Evolutionary conservation across 2,113 vertebrate genomes (phyloP), one percentile per base, ranked within the genome.

Genomic region (Mobula hypostoma): DNA sequence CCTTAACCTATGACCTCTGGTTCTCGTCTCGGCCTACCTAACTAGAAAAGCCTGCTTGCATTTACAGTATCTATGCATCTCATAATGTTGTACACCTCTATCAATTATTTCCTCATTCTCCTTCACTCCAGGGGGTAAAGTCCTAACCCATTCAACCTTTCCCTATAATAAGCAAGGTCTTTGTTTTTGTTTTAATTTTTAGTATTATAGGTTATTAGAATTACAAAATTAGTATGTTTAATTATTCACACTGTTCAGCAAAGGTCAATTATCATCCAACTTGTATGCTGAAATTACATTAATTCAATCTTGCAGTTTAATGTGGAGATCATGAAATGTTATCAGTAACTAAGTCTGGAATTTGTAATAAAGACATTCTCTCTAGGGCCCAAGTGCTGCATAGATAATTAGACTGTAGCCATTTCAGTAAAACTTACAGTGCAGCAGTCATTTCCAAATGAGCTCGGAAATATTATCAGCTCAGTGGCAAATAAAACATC

Each of bases 341-440:
- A 68, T 48, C 21, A 40, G 66, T 27, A 93, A 36, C 68, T 48
- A 2, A 74, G 32, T 93, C 36, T 93, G 68, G 36, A 74, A 32
- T 9, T 93, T 74, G 68, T 70, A 72, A 66, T 70, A 48, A 70
- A 93, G 90, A 40, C 72, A 74, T 21, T 48, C 68, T 36, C 36
- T 72, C 32, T 3, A 48, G 90, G 40, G 68, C 11, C 72, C 68
- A 27, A 48, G 9, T 14, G 36, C 68, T 93, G 36, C 36, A 74
- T 72, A n/a, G 36, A 74, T 93, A 93, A 93, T 93, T 93, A 56
- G 90, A 93, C 27, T 93, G 74, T 72, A 72, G 90, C 68, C 36
- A 48, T 48, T 21, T 24, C 66, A 48, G 72, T 93, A 70, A 72
- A 93, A 36, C 40, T 74, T 93, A 74, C 32, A 74, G 68, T 24